Conservation (phyloP, 2,888 invertebrate genomes). For the Crepidodera aurea region DNA sequence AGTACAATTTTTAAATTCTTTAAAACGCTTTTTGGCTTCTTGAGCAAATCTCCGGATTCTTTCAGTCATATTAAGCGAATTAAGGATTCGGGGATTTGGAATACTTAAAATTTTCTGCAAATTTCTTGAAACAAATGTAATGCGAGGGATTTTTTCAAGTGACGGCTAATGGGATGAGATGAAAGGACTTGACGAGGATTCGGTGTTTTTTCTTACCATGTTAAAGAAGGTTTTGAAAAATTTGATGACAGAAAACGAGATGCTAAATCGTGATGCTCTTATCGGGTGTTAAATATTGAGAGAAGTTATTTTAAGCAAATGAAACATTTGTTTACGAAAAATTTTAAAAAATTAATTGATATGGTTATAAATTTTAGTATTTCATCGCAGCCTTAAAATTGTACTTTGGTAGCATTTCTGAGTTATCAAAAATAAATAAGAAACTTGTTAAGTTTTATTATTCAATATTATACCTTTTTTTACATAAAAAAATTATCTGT, state of each 20-base stretch:
- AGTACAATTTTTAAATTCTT: constrained; percentile 60
- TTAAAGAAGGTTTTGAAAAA: neutral
- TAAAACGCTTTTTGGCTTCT: constrained; percentile 57
- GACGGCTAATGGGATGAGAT: constrained; percentile 34
- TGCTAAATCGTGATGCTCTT: too few species aligned
- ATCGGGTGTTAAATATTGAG: too few species aligned
- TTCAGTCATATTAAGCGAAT: constrained; percentile 52
- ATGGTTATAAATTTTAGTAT: too few species aligned
- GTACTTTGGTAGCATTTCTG: too few species aligned
- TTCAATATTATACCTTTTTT: too few species aligned
- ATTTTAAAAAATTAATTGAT: too few species aligned
- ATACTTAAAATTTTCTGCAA: constrained; percentile 37
- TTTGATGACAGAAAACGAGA: neutral
- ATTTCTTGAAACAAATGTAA: constrained; percentile 43
- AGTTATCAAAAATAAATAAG: too few species aligned
- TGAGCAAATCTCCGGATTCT: constrained; percentile 53
- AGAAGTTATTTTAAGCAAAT: too few species aligned
- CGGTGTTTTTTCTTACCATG: constrained; percentile 6
- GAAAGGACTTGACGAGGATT: constrained; percentile 27
- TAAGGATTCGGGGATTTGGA: constrained; percentile 43
- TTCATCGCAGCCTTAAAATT: too few species aligned
- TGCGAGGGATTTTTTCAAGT: constrained; percentile 36
- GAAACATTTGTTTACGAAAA: too few species aligned
- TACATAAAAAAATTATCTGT: too few species aligned
- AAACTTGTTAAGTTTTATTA: too few species aligned